Conservation (phyloP, 1,140 invertebrate species). For the Stegodyphus dumicola region DNA sequence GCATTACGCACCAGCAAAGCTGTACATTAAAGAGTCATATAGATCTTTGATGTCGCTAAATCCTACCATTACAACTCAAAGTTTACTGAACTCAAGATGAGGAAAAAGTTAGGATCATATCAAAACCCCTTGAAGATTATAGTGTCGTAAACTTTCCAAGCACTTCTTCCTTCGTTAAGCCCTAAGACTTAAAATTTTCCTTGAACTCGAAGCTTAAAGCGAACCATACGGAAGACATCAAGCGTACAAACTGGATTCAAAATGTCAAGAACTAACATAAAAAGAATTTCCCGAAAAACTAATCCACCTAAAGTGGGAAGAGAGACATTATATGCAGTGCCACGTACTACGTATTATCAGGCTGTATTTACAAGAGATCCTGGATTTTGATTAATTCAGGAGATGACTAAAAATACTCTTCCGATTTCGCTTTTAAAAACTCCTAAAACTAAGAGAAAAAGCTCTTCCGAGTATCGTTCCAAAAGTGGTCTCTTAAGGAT, state of each 20-base stretch:
- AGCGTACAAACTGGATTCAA: slow-evolving; percentile 24
- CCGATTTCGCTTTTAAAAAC: slow-evolving; percentile 43
- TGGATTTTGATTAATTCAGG: slow-evolving; percentile 52
- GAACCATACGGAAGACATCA: slow-evolving; percentile 25
- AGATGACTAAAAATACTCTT: slow-evolving; percentile 20
- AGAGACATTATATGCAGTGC: slow-evolving; percentile 47
- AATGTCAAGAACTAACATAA: slow-evolving; percentile 48
- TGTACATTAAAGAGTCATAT: slow-evolving; percentile 26
- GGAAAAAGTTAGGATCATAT: slow-evolving; percentile 49
- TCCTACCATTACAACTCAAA: slow-evolving; percentile 53
- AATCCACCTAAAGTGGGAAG: slow-evolving; percentile 43
- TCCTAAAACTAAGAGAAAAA: slow-evolving; percentile 25
- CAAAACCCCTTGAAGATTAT: slow-evolving; percentile 53
- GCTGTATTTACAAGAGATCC: slow-evolving; percentile 30
- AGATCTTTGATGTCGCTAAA: slow-evolving; percentile 54
- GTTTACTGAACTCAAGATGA: slow-evolving; percentile 37
- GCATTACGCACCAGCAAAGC: slow-evolving; percentile 13
- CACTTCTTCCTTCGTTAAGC: slow-evolving; percentile 52
- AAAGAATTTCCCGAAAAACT: slow-evolving; percentile 29
- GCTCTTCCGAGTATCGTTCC: too few relatives aligned
- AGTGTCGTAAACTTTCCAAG: slow-evolving; percentile 59
- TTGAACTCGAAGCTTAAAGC: slow-evolving; percentile 48
- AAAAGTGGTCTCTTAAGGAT: too few relatives aligned
- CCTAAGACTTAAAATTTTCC: slow-evolving; percentile 51
- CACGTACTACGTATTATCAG: slow-evolving; percentile 41